These are phyloP conservation scores for Sebastes steindachneri DNA, from an alignment of 2,797 vertebrate species.

Conservation along the genomic window DNA sequence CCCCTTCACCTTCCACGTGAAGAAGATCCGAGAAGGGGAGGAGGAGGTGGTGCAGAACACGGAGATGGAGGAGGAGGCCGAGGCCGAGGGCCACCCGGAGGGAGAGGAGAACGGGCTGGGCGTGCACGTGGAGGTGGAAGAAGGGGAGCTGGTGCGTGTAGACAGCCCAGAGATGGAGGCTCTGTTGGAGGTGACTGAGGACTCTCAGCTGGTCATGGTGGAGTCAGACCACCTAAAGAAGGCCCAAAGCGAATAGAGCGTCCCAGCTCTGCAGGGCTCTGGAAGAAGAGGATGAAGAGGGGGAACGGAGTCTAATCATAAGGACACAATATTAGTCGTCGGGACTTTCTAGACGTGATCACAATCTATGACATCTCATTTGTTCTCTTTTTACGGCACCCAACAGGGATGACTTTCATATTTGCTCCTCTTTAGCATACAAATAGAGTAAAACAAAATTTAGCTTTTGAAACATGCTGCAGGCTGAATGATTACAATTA, in stretches of 20 bases:
- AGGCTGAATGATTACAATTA: slow-evolving; percentile 29
- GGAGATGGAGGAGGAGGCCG: slow-evolving; percentile 85
- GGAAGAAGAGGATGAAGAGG: slow-evolving; percentile 18
- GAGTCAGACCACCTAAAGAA: slow-evolving; percentile 84
- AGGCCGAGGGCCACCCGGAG: slow-evolving; percentile 62
- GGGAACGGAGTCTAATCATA: slow-evolving; percentile 36
- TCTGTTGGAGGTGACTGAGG: slow-evolving; percentile 91
- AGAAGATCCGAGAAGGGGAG: slow-evolving; percentile 93
- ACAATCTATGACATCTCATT: slow-evolving; percentile 45
- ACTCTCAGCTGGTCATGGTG: slow-evolving; percentile 88
- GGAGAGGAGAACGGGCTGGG: slow-evolving; percentile 69
- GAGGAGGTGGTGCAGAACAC: slow-evolving; percentile 85
- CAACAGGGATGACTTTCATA: slow-evolving; percentile 60
- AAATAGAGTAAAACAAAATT: slow-evolving; percentile 26
- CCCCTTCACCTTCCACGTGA: slow-evolving; percentile 97
- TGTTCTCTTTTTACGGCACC: slow-evolving; percentile 62
- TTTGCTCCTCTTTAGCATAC: slow-evolving; percentile 40
- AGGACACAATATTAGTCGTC: slow-evolving; percentile 58
- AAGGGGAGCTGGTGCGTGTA: slow-evolving; percentile 79
- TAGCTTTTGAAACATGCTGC: slow-evolving; percentile 27
- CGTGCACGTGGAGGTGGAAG: slow-evolving; percentile 69
- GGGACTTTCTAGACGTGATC: slow-evolving; percentile 63
- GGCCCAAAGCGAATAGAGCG: slow-evolving; percentile 82
- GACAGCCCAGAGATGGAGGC: slow-evolving; percentile 83
- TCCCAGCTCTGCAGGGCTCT: not conserved